Base-by-base conservation (phyloP, 2,888 invertebrate species). In the Rhagium mordax region DNA sequence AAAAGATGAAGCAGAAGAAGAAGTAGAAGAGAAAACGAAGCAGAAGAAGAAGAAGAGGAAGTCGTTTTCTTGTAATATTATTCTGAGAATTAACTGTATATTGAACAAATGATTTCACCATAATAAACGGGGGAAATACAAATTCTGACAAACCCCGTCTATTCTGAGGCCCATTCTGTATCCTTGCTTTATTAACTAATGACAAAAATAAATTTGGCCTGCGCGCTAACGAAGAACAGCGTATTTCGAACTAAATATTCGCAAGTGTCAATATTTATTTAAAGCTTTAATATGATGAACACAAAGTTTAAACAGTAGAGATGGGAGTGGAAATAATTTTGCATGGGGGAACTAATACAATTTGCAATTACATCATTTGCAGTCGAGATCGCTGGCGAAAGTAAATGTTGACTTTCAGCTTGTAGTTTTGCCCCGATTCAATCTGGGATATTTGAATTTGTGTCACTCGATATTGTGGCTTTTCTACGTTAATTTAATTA, bases 301-400 rank as follows among this genome's bases (percentile, higher is more conserved):
- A 41, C n/a, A 41, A 41, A 41, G 41, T 41, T 41, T 41, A 41
- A 41, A 41, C 10, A 41, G n/a, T 41, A 41, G 41, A 15, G 13
- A 10, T 13, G 41, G n/a, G 41, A 41, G 41, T 41, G 41, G 41
- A 41, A 41, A 41, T 41, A 41, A 41, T 41, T 41, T 41, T 41
- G 18, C 21, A 51, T 55, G 21, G 41, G n/a, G 55, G 6, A 21
- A 13, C 24, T 20, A 20, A 55, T 13, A 24, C 20, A 55, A 55
- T 55, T 55, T 55, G n/a, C 55, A 55, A 21, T 55, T 24, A 24
- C 55, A 55, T 21, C 24, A 55, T 55, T 55, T 55, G 55, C 55
- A 20, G 24, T 21, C 24, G n/a, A 20, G 55, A 55, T n/a, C 55
- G 24, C 13, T 55, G 24, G n/a, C n/a, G 13, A 24, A 55, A 55